Evolutionary conservation across 1,140 invertebrate genomes (phyloP).

Genomic region (Frieseomelitta varia): DNA sequence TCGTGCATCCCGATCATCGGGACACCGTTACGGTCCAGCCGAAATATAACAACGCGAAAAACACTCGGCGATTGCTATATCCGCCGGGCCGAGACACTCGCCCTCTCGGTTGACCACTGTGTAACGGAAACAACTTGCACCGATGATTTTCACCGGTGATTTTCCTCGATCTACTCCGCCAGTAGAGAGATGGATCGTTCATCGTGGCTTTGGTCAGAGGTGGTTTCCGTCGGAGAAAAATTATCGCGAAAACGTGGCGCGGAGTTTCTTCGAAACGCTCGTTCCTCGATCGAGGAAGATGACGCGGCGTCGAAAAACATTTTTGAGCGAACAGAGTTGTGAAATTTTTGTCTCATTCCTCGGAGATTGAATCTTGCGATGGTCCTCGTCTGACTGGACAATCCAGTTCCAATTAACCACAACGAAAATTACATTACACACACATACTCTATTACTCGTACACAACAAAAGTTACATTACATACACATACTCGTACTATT

Average conservation of each 20-base stretch:
- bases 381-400: too few species aligned
- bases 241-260: background rate
- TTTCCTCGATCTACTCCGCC: constrained; percentile 28
- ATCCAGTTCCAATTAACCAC: too few species aligned
- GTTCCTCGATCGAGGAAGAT: background rate
- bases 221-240: background rate
- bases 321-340: background rate
- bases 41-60: constrained; percentile 76
- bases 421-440: too few species aligned
- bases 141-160: constrained; percentile 61
- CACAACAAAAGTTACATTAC: too few species aligned
- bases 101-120: constrained; percentile 64
- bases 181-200: constrained; percentile 10
- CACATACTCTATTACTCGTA: too few species aligned
- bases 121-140: constrained; percentile 69
- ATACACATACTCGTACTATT: too few species aligned
- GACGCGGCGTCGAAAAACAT: background rate
- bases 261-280: background rate
- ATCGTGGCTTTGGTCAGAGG: background rate
- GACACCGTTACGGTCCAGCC: constrained; percentile 59
- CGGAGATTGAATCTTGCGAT: too few species aligned
- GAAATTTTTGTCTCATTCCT: background rate
- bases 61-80: constrained; percentile 73
- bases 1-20: constrained; percentile 61
- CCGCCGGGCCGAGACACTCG: constrained; percentile 59